phyloP scores from a whole-genome alignment of 2,888 invertebrate genomes.

The Malacosoma neustria region DNA sequence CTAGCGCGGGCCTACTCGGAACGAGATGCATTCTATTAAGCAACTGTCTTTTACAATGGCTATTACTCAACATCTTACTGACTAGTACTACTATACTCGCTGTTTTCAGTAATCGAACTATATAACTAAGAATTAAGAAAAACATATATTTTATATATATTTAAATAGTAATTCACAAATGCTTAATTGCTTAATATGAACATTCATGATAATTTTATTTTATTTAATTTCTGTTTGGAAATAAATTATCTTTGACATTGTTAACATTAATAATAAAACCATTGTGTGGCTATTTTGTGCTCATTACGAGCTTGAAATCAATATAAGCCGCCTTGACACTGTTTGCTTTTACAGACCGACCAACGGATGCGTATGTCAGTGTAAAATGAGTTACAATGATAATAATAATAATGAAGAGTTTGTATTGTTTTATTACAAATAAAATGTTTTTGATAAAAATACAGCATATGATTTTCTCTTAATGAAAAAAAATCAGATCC shows the following conservation, averaged over 20 bases:
- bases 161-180: no score
- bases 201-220: no score
- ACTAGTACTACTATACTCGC: constrained; percentile 9
- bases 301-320: constrained; percentile 58
- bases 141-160: no score
- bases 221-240: no score
- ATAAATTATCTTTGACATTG: no score
- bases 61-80: constrained; percentile 49
- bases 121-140: no score
- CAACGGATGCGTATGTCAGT: constrained; percentile 46
- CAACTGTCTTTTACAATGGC: constrained; percentile 47
- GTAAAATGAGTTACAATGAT: constrained; percentile 43
- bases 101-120: neutral
- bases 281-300: constrained; percentile 37
- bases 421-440: constrained; percentile 18
- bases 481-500: no score
- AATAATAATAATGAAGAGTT: constrained; percentile 31
- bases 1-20: constrained; percentile 48
- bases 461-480: no score
- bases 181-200: no score
- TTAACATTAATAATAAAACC: no score
- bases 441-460: no score
- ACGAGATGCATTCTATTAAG: constrained; percentile 66
- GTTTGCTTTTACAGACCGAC: constrained; percentile 50
- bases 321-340: constrained; percentile 63